Conservation (phyloP, 37 sponge, comb jelly and placozoan genomes). For the Crambe crambe region DNA sequence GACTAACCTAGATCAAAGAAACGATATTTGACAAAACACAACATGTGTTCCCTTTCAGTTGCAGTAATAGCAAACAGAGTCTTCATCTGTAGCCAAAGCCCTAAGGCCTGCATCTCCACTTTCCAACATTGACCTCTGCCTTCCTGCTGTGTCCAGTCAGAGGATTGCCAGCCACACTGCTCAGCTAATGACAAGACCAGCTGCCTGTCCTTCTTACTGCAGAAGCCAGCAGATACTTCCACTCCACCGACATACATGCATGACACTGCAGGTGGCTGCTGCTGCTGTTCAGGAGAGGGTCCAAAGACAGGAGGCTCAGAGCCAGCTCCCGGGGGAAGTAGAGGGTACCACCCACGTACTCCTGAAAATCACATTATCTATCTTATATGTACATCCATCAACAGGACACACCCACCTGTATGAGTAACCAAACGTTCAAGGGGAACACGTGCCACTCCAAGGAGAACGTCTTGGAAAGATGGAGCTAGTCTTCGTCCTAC, state of each 20-base stretch:
- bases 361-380: constrained; percentile 22
- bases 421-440: constrained; percentile 12
- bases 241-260: constrained; percentile 57
- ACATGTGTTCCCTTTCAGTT: neutral
- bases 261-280: neutral
- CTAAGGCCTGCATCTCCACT: constrained; percentile 19
- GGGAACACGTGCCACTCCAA: constrained; percentile 55
- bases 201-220: constrained; percentile 35
- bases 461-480: constrained; percentile 44
- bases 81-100: constrained; percentile 20
- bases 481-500: constrained; percentile 24
- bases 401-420: constrained; percentile 36
- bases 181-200: constrained; percentile 30
- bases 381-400: too few species aligned
- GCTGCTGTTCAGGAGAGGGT: neutral
- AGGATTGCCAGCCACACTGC: constrained; percentile 35
- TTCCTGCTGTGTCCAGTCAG: neutral
- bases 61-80: constrained; percentile 2
- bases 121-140: neutral
- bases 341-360: constrained; percentile 64
- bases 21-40: constrained; percentile 67
- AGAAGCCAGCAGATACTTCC: constrained; percentile 61
- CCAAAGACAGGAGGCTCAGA: neutral
- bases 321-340: neutral
- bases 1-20: constrained; percentile 65